A percentile compares a stretch with the other conserved stretches of the same genome.
phyloP scores from a whole-genome alignment of 2,888 invertebrate species.

The Agrotis ipsilon region DNA sequence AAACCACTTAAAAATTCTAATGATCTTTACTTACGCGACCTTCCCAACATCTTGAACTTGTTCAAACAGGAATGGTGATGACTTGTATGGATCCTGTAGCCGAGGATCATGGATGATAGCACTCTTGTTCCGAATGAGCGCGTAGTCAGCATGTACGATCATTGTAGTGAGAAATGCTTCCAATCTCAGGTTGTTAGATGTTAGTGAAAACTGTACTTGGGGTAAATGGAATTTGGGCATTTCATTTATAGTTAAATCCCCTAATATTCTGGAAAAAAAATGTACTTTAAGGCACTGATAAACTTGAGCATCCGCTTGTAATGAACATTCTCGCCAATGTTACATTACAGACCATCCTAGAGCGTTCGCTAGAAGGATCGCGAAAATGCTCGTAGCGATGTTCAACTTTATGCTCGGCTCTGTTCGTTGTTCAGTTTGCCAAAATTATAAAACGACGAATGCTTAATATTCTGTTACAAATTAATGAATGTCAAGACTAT shows the following conservation, averaged over 20 bases:
- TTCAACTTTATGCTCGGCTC: too few relatives aligned
- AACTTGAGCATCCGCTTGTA: too few relatives aligned
- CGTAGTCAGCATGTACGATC: constrained; percentile 74
- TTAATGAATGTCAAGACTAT: too few relatives aligned
- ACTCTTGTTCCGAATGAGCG: constrained; percentile 74
- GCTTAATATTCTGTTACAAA: too few relatives aligned
- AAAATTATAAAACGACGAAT: too few relatives aligned
- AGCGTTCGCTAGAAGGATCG: too few relatives aligned
- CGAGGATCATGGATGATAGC: constrained; percentile 64
- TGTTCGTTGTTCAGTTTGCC: too few relatives aligned
- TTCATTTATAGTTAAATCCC: constrained; percentile 68
- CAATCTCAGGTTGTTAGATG: constrained; percentile 73
- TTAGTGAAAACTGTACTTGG: constrained; percentile 71
- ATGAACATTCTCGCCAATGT: too few relatives aligned
- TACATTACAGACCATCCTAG: too few relatives aligned
- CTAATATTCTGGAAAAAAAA: constrained; percentile 72
- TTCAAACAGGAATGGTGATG: constrained; percentile 79
- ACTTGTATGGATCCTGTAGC: constrained; percentile 59
- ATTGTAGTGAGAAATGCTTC: constrained; percentile 74
- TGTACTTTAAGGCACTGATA: not conserved
- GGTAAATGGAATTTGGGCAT: constrained; percentile 71
- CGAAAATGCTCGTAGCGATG: too few relatives aligned
- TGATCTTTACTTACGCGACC: constrained; percentile 75
- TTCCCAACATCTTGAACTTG: constrained; percentile 74
- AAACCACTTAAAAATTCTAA: not conserved